phyloP scores from a whole-genome alignment of 2,797 vertebrate species.

The Microctenopoma steveboyesi region DNA sequence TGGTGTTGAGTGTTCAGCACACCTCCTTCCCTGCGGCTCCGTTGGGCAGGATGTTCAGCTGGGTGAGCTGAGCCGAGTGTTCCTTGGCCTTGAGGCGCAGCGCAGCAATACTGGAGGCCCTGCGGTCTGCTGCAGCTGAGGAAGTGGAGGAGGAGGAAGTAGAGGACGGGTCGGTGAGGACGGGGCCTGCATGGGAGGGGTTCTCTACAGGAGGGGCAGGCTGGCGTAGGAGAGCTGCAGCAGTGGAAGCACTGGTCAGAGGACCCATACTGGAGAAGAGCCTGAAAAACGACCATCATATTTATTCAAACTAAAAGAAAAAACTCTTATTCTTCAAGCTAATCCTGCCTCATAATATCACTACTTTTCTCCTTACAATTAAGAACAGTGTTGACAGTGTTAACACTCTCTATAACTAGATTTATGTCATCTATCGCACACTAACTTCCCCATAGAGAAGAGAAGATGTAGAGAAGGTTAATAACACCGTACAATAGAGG shows the following conservation, averaged over 20 bases:
- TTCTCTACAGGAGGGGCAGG: conserved; percentile 89
- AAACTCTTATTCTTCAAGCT: neutral
- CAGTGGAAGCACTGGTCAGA: conserved; percentile 94
- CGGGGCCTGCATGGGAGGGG: conserved; percentile 84
- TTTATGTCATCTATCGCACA: neutral
- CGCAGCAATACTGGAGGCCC: conserved; percentile 96
- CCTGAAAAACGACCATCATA: conserved; percentile 75
- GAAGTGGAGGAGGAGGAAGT: conserved; percentile 83
- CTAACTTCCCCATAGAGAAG: neutral
- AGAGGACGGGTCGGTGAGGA: conserved; percentile 88
- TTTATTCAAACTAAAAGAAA: neutral
- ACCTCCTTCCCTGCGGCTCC: conserved; percentile 95
- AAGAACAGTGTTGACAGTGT: neutral
- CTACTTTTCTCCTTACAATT: neutral
- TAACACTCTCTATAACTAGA: neutral
- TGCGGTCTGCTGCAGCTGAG: conserved; percentile 90
- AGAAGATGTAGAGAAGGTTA: conserved; percentile 18
- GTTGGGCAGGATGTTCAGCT: conserved; percentile 95
- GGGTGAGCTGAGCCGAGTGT: conserved; percentile 97
- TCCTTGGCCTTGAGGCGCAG: conserved; percentile 98
- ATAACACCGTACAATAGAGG: conserved; percentile 35
- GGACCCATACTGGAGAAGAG: conserved; percentile 98
- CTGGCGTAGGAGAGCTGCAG: conserved; percentile 92
- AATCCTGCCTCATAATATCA: neutral
- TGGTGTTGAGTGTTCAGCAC: conserved; percentile 87